These are phyloP conservation scores for Cerastoderma edule DNA, from an alignment of 2,888 invertebrate species.

Conservation along the genomic window DNA sequence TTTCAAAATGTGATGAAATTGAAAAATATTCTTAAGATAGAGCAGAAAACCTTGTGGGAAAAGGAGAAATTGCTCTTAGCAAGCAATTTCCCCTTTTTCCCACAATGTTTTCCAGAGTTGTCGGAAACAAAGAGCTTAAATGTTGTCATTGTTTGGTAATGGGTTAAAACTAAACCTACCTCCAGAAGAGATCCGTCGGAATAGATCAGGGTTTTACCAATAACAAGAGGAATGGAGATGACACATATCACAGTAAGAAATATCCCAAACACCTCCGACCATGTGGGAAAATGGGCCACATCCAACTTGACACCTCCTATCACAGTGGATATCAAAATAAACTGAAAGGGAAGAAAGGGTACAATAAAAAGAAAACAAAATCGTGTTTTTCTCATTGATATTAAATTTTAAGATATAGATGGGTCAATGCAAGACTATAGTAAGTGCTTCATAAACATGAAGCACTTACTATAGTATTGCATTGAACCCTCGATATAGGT, in stretches of 20 bases:
- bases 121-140: background rate
- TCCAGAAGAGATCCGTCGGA: conserved; percentile 61
- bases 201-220: conserved; percentile 56
- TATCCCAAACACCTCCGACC: conserved; percentile 90
- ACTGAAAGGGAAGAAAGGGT: conserved; percentile 61
- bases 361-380: background rate
- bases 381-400: too few species aligned
- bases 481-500: too few species aligned
- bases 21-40: background rate
- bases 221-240: conserved; percentile 69
- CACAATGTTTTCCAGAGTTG: background rate
- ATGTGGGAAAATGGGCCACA: conserved; percentile 88
- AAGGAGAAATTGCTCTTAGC: conserved; percentile 3
- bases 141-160: background rate
- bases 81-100: background rate
- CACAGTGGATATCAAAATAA: conserved; percentile 88
- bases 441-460: too few species aligned
- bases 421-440: too few species aligned
- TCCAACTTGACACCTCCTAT: conserved; percentile 79
- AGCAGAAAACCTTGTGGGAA: background rate
- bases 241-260: conserved; percentile 84
- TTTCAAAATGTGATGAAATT: too few species aligned
- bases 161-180: conserved; percentile 40
- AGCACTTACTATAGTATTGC: too few species aligned
- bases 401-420: too few species aligned